These are phyloP conservation scores for Centruroides vittatus DNA, from an alignment of 1,140 invertebrate species.

Conservation along the genomic window DNA sequence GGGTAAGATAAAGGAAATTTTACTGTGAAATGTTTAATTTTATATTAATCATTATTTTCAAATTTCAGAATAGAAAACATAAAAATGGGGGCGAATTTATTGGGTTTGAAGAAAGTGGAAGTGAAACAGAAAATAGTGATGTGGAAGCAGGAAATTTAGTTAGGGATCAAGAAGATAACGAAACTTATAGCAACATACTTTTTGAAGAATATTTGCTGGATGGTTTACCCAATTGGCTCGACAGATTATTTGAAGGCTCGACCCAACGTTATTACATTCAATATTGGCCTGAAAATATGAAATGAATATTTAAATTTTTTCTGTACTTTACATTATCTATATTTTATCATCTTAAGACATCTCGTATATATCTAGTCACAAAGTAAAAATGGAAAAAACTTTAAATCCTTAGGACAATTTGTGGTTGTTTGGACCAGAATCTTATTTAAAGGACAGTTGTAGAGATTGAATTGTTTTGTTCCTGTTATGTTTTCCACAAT, in stretches of 20 bases:
- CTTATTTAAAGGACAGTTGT: too few relatives aligned
- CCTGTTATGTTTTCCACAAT: too few relatives aligned
- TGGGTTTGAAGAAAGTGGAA: conserved; percentile 26
- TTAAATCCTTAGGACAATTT: too few relatives aligned
- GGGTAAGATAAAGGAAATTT: not conserved
- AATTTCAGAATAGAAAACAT: too few relatives aligned
- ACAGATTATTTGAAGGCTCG: conserved; percentile 86
- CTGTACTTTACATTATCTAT: too few relatives aligned
- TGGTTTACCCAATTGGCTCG: conserved; percentile 88
- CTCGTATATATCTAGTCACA: too few relatives aligned
- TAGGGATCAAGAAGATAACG: conserved; percentile 1
- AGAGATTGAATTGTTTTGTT: too few relatives aligned
- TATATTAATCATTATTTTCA: conserved; percentile 3
- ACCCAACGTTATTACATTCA: conserved; percentile 89
- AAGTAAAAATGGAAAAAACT: too few relatives aligned
- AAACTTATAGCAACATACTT: conserved; percentile 17
- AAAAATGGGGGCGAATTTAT: conserved; percentile 20
- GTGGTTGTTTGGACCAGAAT: too few relatives aligned
- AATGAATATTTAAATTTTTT: conserved; percentile 7
- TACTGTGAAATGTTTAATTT: not conserved
- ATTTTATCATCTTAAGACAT: too few relatives aligned
- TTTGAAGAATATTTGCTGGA: conserved; percentile 63
- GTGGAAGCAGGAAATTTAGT: conserved; percentile 36
- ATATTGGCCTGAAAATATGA: conserved; percentile 74
- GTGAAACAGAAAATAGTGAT: conserved; percentile 43